These are phyloP conservation scores for Cyphomyrus plagiostoma DNA, from an alignment of 2,113 vertebrate species.

Conservation along the genomic window DNA sequence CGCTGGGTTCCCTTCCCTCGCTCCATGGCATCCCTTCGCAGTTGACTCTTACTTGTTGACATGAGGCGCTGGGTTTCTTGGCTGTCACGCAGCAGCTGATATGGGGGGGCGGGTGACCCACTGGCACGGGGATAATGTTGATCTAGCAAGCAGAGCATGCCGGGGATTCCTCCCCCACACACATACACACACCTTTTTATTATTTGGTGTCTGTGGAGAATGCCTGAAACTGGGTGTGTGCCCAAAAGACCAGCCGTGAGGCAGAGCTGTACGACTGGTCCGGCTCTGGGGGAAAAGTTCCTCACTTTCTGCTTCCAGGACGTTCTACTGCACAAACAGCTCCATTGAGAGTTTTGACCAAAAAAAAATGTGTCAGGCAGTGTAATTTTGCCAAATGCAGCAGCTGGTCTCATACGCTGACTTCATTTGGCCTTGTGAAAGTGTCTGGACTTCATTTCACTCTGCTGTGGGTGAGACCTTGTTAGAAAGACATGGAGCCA, in stretches of 20 bases:
- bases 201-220: slow-evolving; percentile 7
- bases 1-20: not conserved
- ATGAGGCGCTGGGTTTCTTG: not conserved
- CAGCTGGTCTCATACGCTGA: not conserved
- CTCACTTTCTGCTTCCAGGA: not conserved
- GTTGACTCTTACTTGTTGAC: not conserved
- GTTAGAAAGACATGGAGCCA: not conserved
- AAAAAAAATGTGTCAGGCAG: not conserved
- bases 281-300: not conserved
- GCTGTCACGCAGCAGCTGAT: not conserved
- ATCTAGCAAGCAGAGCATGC: slow-evolving; percentile 6
- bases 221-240: not conserved
- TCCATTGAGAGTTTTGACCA: not conserved
- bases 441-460: not conserved
- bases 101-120: not conserved
- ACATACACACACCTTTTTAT: not conserved
- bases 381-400: not conserved
- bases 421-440: not conserved
- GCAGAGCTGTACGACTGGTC: not conserved
- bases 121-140: slow-evolving; percentile 4
- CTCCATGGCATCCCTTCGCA: not conserved
- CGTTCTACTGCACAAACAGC: not conserved
- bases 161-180: not conserved
- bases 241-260: not conserved
- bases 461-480: not conserved